Evolutionary conservation across 2,888 invertebrate genomes (phyloP), one percentile per base, ranked within the genome.

Genomic region (Eristalis pertinax): DNA sequence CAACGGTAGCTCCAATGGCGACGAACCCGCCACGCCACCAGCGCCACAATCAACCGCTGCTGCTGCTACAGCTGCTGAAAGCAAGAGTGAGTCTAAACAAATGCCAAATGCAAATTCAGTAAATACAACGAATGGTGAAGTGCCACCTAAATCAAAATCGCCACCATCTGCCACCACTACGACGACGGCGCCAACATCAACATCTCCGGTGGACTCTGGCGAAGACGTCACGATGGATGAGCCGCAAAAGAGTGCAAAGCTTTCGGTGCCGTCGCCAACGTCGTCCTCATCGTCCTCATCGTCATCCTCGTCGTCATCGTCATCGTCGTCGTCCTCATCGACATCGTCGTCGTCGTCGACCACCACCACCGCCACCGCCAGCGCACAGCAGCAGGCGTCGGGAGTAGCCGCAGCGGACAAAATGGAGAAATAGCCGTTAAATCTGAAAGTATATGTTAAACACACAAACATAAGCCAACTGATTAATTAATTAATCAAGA

Each of bases 41-140:
- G 7, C 74, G 58, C 63, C 67, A 15, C 78, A 74, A 65, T 69
- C 68, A 63, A 22, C 73, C 2, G 73, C 67, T 19, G 58, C 62
- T 38, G 62, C 56, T 38, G 88, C 73, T 4, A 65, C 65, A 15
- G 43, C 62, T 50, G 62, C 56, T 38, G 88, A 86, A 11, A 64
- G 69, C 76, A 85, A 84, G 63, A 82, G 64, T 29, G 85, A 88
- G 69, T 79, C 78, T 56, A 88, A 82, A 64, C 80, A 74, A 82
- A 84, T 88, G 84, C 84, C 81, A 88, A 88, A 50, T 19, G 19
- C 19, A 50, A 50, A 80, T 60, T 77, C 77, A 56, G 67, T 74
- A 60, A 84, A 82, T 67, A 70, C 88, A 85, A 85, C 85, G 84
- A 85, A 88, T 72, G 82, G 78, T 65, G 87, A 87, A 56, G 67